These are phyloP conservation scores for Colinus virginianus DNA, from an alignment of 2,113 vertebrate genomes.

Conservation along the genomic window DNA sequence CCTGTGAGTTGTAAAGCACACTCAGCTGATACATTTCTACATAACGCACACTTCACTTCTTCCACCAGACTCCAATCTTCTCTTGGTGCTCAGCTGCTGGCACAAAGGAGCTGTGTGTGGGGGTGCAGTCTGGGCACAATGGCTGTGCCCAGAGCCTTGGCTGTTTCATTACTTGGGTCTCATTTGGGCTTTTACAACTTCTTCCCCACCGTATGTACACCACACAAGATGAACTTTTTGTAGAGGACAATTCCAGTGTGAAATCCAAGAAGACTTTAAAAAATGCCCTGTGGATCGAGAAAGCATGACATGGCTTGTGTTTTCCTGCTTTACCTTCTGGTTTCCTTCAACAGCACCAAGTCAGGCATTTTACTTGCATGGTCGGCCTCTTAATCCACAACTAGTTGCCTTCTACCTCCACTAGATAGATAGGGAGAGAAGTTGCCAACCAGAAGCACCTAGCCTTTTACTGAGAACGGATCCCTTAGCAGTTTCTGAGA, in stretches of 20 bases:
- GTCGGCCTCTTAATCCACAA: neutral
- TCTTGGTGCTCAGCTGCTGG: fast-evolving
- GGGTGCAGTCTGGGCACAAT: fast-evolving
- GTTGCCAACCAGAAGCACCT: neutral
- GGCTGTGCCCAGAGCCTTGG: neutral
- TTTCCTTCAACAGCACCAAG: neutral
- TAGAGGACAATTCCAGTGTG: neutral
- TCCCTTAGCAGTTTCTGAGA: neutral
- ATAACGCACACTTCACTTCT: fast-evolving
- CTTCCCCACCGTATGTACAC: fast-evolving
- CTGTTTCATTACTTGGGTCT: neutral
- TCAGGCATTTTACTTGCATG: neutral
- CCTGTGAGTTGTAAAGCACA: neutral
- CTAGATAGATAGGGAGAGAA: neutral
- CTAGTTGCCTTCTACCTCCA: neutral
- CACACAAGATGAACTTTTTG: neutral
- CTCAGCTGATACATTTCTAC: neutral
- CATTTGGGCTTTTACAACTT: neutral
- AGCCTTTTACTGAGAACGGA: neutral
- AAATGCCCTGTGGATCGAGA: neutral
- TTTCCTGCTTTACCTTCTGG: neutral
- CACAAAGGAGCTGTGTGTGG: neutral
- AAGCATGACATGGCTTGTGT: neutral
- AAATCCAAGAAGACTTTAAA: neutral
- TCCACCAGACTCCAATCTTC: neutral